Conservation (phyloP, 2,888 invertebrate genomes). For the Gandaritis pyraliata region DNA sequence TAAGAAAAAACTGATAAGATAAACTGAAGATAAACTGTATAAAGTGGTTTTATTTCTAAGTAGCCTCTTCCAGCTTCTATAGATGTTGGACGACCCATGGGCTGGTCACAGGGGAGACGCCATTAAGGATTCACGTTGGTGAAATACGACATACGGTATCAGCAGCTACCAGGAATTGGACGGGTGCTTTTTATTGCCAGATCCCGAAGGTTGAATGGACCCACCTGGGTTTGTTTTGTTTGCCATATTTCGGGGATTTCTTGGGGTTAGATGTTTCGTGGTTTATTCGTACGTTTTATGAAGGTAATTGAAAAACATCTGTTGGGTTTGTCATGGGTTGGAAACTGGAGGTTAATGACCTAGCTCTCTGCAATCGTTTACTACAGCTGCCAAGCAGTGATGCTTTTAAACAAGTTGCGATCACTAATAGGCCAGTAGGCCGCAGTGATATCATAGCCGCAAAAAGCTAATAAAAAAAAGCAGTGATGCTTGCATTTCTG, state of each 20-base stretch:
- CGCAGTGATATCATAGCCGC: too few species aligned
- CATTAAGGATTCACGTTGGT: conserved; percentile 67
- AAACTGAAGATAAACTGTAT: too few species aligned
- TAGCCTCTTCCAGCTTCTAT: conserved; percentile 8
- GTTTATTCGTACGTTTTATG: conserved; percentile 28
- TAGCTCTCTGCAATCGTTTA: not conserved
- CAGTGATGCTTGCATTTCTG: too few species aligned
- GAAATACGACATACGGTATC: conserved; percentile 66
- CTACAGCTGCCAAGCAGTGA: too few species aligned
- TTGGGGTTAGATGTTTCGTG: conserved; percentile 24
- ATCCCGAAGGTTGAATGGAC: conserved; percentile 46
- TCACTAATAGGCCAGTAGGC: too few species aligned
- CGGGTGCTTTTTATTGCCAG: conserved; percentile 67
- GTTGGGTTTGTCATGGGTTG: too few species aligned
- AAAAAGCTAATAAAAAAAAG: too few species aligned
- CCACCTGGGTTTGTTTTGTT: conserved; percentile 54
- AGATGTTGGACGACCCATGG: conserved; percentile 24
- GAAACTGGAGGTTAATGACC: not conserved
- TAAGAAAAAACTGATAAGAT: too few species aligned
- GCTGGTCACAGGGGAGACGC: conserved; percentile 59
- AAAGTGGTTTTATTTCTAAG: too few species aligned
- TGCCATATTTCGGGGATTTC: conserved; percentile 35
- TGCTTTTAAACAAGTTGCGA: too few species aligned
- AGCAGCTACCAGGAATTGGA: conserved; percentile 69
- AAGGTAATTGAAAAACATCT: conserved; percentile 20